phyloP scores from a whole-genome alignment of 1,140 invertebrate genomes.

The Amyelois transitella region DNA sequence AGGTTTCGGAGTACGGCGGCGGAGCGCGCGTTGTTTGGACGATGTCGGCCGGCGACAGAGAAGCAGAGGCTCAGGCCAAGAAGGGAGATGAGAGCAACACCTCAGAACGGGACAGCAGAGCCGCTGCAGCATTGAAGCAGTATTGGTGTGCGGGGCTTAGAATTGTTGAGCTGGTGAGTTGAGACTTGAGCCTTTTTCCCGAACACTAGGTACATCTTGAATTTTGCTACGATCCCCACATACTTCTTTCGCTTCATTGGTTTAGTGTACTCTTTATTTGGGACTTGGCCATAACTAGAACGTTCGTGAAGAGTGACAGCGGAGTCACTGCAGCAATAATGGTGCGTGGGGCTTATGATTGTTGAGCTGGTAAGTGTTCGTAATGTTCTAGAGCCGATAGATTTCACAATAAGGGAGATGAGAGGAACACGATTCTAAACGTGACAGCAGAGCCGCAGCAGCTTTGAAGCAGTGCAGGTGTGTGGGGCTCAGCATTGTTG shows the following conservation, averaged over 20 bases:
- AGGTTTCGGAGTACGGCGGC: conserved; percentile 61
- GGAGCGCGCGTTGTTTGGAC: conserved; percentile 60
- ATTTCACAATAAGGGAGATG: conserved; percentile 64
- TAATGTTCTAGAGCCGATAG: no score
- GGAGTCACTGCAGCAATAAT: background rate
- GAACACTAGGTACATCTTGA: conserved; percentile 1
- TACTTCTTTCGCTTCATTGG: no score
- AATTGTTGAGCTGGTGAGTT: conserved; percentile 50
- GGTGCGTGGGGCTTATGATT: background rate
- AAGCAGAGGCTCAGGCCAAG: conserved; percentile 60
- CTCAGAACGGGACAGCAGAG: conserved; percentile 44
- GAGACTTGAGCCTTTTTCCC: background rate
- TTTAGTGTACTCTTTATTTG: no score
- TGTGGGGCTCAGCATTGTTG: conserved; percentile 41
- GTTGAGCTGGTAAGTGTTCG: no score
- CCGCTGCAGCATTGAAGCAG: conserved; percentile 49
- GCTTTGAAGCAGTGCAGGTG: conserved; percentile 58
- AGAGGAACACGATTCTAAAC: conserved; percentile 35
- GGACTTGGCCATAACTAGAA: no score
- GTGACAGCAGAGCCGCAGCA: conserved; percentile 45
- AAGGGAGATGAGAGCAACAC: conserved; percentile 51
- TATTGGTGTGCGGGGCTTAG: conserved; percentile 58
- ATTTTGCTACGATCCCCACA: no score
- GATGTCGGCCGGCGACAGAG: conserved; percentile 63
- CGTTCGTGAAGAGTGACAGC: background rate